phyloP scores from a whole-genome alignment of 1,140 invertebrate genomes.

The Steinernema feltiae region DNA sequence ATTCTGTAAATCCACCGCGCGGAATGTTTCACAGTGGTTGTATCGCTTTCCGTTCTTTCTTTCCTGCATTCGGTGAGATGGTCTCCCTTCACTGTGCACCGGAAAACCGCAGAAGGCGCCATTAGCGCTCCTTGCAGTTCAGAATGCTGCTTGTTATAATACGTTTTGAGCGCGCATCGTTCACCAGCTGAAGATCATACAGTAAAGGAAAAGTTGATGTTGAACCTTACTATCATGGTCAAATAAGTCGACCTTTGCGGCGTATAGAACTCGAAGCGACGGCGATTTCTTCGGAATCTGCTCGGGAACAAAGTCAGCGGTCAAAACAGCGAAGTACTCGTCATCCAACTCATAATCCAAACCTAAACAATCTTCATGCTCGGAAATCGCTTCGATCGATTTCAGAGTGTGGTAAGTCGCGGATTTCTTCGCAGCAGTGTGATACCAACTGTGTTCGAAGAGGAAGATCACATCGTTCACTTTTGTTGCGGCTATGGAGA shows the following conservation, averaged over 20 bases:
- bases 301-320: background rate
- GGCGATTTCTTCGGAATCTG: background rate
- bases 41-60: background rate
- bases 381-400: background rate
- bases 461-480: constrained; percentile 3
- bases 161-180: background rate
- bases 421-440: background rate
- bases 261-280: background rate
- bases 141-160: background rate
- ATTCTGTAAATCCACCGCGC: background rate
- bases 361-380: too few relatives aligned
- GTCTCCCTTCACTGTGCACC: background rate
- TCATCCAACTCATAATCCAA: background rate
- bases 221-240: background rate
- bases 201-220: background rate
- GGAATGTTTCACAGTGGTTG: background rate
- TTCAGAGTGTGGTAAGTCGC: background rate
- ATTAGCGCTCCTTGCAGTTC: background rate
- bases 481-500: background rate
- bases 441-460: background rate
- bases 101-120: background rate
- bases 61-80: background rate
- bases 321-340: background rate
- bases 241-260: background rate
- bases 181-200: background rate